Evolutionary conservation across 2,797 vertebrate genomes (phyloP), one percentile per base, ranked within the genome.

Genomic region (Zalophus californianus): DNA sequence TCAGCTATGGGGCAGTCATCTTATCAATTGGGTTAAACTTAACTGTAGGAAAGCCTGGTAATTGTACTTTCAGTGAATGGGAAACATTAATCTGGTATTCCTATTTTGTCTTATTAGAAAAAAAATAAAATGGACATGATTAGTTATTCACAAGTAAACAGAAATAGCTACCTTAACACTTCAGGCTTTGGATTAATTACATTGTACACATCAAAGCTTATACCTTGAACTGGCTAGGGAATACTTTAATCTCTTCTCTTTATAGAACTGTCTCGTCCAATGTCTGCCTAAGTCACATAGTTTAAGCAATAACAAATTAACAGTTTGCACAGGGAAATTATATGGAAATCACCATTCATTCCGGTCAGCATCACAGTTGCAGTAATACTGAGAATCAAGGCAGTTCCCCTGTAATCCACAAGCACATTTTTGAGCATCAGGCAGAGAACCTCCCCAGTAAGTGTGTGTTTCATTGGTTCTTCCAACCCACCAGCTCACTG

Each of bases 321-420:
- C 78, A 92, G 83, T 79, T 96, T 62, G 15, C 68, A 91, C 58
- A 98, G 94, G 10, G 3, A 98, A 97, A 95, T 12, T 83, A 75
- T 77, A 93, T 79, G 90, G 7, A 94, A 92, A 14, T 98, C 99
- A 99, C 99, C 99, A 99, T 98, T 99, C 99, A 38, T 98, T 98
- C 88, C 97, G 98, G 98, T 99, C 99, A 0, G 99, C 99, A 68
- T 99, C 99, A 96, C 99, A 99, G 98, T 99, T 99, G 98, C 99
- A 99, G 98, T 99, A 98, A 98, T 99, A 98, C 0, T 99, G 98
- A 4, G 99, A 98, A 96, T 99, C 99, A 66, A 99, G 98, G 97
- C 99, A 99, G 98, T 77, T 99, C 64, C 99, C 99, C 91, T 99
- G 98, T 75, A 99, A 98, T 86, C 99, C 99, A 85, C 99, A 99